Evolutionary conservation across 2,113 vertebrate genomes (phyloP).

Genomic region (Brachirus orientalis): DNA sequence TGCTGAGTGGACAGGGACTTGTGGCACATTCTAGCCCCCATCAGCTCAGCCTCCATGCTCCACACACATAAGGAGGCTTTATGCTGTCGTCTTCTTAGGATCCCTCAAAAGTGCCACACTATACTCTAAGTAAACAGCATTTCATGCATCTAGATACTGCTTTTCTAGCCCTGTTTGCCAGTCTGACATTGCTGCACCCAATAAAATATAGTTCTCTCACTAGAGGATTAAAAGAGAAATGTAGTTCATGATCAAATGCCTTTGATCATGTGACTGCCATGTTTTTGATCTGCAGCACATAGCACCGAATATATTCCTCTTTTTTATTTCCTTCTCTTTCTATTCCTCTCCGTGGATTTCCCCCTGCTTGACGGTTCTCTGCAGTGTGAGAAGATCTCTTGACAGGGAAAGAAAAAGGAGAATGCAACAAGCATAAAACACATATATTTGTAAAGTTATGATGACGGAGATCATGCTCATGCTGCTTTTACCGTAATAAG

Average conservation of each 20-base stretch:
- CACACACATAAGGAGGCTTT: slow-evolving; percentile 77
- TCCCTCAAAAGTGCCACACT: slow-evolving; percentile 51
- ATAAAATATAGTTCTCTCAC: slow-evolving; percentile 69
- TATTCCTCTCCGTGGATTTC: slow-evolving; percentile 65
- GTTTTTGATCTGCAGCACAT: slow-evolving; percentile 76
- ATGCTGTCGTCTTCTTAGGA: slow-evolving; percentile 66
- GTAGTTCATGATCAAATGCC: slow-evolving; percentile 82
- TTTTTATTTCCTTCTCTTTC: slow-evolving; percentile 66
- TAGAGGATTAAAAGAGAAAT: slow-evolving; percentile 76
- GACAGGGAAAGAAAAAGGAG: slow-evolving; percentile 62
- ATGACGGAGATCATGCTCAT: slow-evolving; percentile 19
- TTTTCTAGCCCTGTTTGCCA: slow-evolving; percentile 54
- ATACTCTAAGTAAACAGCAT: slow-evolving; percentile 69
- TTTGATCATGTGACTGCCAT: slow-evolving; percentile 81
- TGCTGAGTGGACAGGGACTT: slow-evolving; percentile 71
- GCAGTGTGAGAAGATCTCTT: slow-evolving; percentile 67
- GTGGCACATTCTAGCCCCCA: slow-evolving; percentile 67
- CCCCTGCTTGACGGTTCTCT: slow-evolving; percentile 56
- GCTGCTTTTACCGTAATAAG: slow-evolving; percentile 4
- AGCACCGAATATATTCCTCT: slow-evolving; percentile 68
- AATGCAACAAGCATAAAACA: slow-evolving; percentile 56
- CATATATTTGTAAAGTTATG: slow-evolving; percentile 45
- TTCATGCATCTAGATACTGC: slow-evolving; percentile 62
- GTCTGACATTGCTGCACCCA: slow-evolving; percentile 41
- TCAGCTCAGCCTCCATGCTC: slow-evolving; percentile 72